Base-by-base conservation (phyloP, 2,797 vertebrate species). In the Ibycter americanus region DNA sequence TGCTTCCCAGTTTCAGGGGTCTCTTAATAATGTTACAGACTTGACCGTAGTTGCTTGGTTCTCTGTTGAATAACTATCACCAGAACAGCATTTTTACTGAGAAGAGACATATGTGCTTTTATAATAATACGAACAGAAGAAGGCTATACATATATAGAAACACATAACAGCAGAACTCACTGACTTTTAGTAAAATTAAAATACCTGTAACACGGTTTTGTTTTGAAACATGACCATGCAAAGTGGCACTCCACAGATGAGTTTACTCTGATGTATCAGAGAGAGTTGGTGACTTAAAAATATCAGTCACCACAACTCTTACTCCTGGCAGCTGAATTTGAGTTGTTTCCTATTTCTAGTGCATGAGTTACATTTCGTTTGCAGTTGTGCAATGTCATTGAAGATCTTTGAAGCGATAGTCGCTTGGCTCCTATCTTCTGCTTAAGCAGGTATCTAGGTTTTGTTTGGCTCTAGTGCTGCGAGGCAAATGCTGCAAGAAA, bases 321-420 rank as follows among this genome's bases (percentile, higher is more conserved):
- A 59, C 84, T 96, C 27, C 83, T 87, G 92, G 74, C 94, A 89
- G 79, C 89, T 78, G 84, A 89, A 89, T 66, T 52, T 2, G 51
- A 82, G 80, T 54, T 89, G 84, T 87, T 94, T 95, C 82, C 86
- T 87, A 32, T 91, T 94, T 83, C 86, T 90, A 66, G 56, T 54
- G 42, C 22, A 1, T 2, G 19, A 81, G 71, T 77, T 55, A 47
- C 49, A 47, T 67, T 76, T 79, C 49, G 17, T 72, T 77, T 97
- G 87, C 58, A 76, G 77, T 95, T 96, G 90, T 85, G 71, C 90
- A 85, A 34, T 81, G 68, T 74, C 65, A 31, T 5, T 81, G 79
- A 55, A 92, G 93, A 94, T 97, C 79, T 89, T 11, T 38, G 78
- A 56, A 66, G 82, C 0, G 49, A 65, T 93, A 93, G 72, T 38